These are phyloP conservation scores for Diplazon laetatorius DNA, from an alignment of 2,888 invertebrate species.

Conservation along the genomic window DNA sequence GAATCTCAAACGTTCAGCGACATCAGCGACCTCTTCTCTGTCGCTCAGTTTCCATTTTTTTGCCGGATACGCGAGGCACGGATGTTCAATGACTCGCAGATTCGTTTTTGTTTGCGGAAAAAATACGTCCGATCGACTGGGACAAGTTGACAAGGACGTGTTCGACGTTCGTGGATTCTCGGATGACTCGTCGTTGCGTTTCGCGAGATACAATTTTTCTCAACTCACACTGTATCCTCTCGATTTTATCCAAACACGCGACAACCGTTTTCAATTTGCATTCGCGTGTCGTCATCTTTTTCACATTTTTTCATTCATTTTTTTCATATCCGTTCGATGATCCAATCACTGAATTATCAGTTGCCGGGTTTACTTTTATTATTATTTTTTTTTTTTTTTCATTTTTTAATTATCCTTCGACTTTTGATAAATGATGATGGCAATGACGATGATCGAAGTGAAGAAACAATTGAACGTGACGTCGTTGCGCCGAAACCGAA, in stretches of 20 bases:
- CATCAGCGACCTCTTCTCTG: neutral
- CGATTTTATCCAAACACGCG: slow-evolving; percentile 67
- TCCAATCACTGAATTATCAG: neutral
- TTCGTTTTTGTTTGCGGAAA: neutral
- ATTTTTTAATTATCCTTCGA: slow-evolving; percentile 4
- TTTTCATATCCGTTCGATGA: slow-evolving; percentile 1
- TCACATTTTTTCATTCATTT: slow-evolving; percentile 23
- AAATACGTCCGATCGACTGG: neutral
- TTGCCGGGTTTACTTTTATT: neutral
- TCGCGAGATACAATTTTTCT: slow-evolving; percentile 61
- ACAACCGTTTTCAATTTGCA: slow-evolving; percentile 57
- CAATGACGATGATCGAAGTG: slow-evolving; percentile 4
- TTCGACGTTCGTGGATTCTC: neutral
- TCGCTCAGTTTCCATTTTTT: too few relatives aligned
- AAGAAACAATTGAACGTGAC: neutral
- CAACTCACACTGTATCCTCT: slow-evolving; percentile 67
- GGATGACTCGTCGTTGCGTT: slow-evolving; percentile 34
- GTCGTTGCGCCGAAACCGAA: slow-evolving; percentile 39
- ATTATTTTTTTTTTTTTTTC: slow-evolving; percentile 11
- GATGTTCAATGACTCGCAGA: neutral
- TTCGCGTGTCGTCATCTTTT: slow-evolving; percentile 46
- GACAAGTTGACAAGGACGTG: neutral
- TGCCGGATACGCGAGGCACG: too few relatives aligned
- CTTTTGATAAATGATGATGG: slow-evolving; percentile 6
- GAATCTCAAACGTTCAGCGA: neutral